Base-by-base conservation (phyloP, 2,113 vertebrate genomes). In the Calyptommatus sinebrachiatus region DNA sequence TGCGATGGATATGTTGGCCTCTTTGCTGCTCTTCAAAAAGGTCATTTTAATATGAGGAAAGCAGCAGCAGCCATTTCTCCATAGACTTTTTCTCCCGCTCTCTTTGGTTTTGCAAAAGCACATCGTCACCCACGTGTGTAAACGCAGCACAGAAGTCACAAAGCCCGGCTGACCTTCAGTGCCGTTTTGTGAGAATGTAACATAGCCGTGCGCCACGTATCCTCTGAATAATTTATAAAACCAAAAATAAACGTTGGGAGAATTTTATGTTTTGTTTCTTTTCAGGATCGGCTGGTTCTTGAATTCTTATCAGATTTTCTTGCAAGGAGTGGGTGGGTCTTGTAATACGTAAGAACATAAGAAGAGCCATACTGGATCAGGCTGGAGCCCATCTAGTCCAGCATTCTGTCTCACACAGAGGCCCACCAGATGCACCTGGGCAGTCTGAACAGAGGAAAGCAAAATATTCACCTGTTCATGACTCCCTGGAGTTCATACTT, bases 181-280 rank as follows among this genome's bases (percentile, higher is more conserved):
- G 67, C 65, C 50, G 78, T 84, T 91, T 87, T 83, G 86, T 69
- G 53, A 80, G 76, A 90, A 83, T 82, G 84, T 92, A 73, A 79
- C 84, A 60, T 71, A 78, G 5, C 76, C 83, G 87, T 90, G 85
- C 87, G 57, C 84, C 89, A 70, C 81, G 82, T 85, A 85, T 74
- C 71, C 86, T 91, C 91, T 89, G 89, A 90, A 88, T 90, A 91
- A 91, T 89, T 91, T 88, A 86, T 87, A 81, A 85, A 88, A 88
- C 77, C 90, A 78, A 86, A 57, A 92, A 91, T 91, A 91, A 92
- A 92, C 86, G 8, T 21, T 7, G 84, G 90, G 85, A 88, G 88
- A 89, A 53, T 92, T 92, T 92, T 63, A 74, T 53, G 41, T 63
- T 84, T 81, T 77, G 16, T 68, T 48, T 80, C 73, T 70, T 60